Conservation (phyloP, 2,797 vertebrate species). For the Sebastes matsubarae region DNA sequence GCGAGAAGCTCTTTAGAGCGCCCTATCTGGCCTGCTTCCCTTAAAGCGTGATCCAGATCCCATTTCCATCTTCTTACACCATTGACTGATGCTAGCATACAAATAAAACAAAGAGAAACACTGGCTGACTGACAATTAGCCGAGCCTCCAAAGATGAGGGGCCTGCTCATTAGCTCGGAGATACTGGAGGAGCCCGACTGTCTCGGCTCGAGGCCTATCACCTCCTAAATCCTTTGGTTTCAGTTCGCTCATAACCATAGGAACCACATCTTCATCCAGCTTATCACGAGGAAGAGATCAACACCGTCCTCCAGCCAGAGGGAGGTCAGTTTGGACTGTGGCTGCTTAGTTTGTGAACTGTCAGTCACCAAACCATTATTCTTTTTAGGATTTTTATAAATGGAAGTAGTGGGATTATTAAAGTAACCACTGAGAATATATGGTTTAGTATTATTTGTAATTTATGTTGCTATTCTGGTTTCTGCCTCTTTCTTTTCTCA, state of each 20-base stretch:
- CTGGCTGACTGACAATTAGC: constrained; percentile 73
- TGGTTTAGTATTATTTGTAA: too few species aligned
- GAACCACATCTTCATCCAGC: constrained; percentile 40
- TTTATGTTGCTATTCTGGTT: too few species aligned
- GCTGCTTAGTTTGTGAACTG: not conserved
- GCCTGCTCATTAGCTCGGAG: constrained; percentile 60
- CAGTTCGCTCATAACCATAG: constrained; percentile 47
- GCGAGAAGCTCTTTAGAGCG: constrained; percentile 69
- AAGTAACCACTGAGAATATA: not conserved
- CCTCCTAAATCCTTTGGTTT: constrained; percentile 49
- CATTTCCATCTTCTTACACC: constrained; percentile 71
- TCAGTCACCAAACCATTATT: not conserved
- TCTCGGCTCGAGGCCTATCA: constrained; percentile 52
- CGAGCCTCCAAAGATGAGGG: constrained; percentile 55
- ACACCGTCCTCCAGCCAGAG: not conserved
- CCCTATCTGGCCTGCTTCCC: constrained; percentile 66
- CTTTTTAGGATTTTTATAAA: not conserved
- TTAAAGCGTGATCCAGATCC: constrained; percentile 70
- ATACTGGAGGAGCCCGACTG: constrained; percentile 41
- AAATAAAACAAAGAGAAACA: constrained; percentile 73
- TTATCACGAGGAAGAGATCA: constrained; percentile 2
- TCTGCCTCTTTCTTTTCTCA: too few species aligned
- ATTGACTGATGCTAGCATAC: constrained; percentile 66
- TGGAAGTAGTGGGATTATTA: not conserved
- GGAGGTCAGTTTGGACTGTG: not conserved